Percentiles rank a stretch among this genome's conserved stretches.
phyloP scores from a whole-genome alignment of 1,140 invertebrate species.

The Apolygus lucorum region DNA sequence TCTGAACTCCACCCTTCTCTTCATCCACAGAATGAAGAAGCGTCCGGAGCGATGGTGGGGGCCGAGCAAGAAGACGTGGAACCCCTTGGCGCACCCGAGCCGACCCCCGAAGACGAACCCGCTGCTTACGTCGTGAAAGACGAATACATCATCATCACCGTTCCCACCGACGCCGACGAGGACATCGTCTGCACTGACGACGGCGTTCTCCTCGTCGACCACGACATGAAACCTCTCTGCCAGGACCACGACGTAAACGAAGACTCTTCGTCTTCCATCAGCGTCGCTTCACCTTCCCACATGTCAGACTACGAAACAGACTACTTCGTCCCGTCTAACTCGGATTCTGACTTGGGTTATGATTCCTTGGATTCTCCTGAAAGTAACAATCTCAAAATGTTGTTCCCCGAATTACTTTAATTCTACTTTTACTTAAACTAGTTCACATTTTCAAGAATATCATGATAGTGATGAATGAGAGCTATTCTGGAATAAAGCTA shows the following conservation, averaged over 20 bases:
- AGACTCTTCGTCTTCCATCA: neutral
- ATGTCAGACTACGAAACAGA: constrained; percentile 2
- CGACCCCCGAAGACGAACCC: neutral
- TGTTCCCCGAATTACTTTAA: constrained; percentile 31
- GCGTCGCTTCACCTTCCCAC: neutral
- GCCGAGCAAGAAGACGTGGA: constrained; percentile 67
- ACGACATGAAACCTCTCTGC: neutral
- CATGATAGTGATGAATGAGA: no score
- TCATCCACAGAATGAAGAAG: constrained; percentile 4
- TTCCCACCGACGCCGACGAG: constrained; percentile 3
- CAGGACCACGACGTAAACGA: neutral
- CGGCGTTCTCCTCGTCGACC: constrained; percentile 21
- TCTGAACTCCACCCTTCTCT: neutral
- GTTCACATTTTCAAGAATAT: neutral
- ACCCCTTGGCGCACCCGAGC: constrained; percentile 42
- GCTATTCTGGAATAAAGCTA: no score
- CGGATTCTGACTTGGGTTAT: constrained; percentile 32
- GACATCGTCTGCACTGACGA: constrained; percentile 25
- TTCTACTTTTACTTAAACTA: constrained; percentile 4
- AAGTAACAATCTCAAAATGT: constrained; percentile 23
- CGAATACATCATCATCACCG: constrained; percentile 21
- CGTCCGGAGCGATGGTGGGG: constrained; percentile 58
- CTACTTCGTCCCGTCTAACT: constrained; percentile 25
- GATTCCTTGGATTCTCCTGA: constrained; percentile 32
- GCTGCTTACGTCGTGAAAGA: neutral